A percentile compares a stretch with the other conserved stretches of the same genome.
Conservation (phyloP, 2,888 invertebrate species). For the Eueremaeus valkanovi region DNA sequence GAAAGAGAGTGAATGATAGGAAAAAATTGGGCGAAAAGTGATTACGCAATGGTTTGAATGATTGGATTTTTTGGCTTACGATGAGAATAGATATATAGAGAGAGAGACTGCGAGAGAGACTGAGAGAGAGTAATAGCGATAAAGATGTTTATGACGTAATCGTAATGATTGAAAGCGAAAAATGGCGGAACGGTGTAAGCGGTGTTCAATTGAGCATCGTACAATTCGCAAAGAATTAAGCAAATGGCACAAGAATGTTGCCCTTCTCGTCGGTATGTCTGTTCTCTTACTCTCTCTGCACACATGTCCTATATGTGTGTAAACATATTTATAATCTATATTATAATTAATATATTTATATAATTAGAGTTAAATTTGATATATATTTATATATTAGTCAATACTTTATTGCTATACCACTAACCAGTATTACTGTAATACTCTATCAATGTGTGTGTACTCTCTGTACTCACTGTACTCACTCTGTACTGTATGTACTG, state of each 20-base stretch:
- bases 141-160: slow-evolving; percentile 23
- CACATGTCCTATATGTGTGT: not conserved
- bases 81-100: slow-evolving; percentile 4
- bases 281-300: not conserved
- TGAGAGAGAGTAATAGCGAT: not conserved
- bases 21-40: slow-evolving; percentile 2
- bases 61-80: not conserved
- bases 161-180: slow-evolving; percentile 35
- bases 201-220: slow-evolving; percentile 46
- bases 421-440: no score
- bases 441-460: no score
- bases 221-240: slow-evolving; percentile 45
- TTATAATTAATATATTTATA: no score
- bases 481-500: no score
- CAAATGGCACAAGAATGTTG: slow-evolving; percentile 46
- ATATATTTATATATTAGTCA: not conserved
- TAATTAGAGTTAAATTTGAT: no score
- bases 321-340: no score
- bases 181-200: slow-evolving; percentile 47
- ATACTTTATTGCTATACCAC: not conserved
- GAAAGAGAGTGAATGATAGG: not conserved
- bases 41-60: slow-evolving; percentile 24
- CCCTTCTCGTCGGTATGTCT: slow-evolving; percentile 45
- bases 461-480: no score
- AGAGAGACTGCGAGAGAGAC: not conserved